Percentiles rank a stretch among this genome's conserved stretches.
These are phyloP conservation scores for Erannis defoliaria DNA, from an alignment of 2,888 invertebrate species.

Conservation along the genomic window DNA sequence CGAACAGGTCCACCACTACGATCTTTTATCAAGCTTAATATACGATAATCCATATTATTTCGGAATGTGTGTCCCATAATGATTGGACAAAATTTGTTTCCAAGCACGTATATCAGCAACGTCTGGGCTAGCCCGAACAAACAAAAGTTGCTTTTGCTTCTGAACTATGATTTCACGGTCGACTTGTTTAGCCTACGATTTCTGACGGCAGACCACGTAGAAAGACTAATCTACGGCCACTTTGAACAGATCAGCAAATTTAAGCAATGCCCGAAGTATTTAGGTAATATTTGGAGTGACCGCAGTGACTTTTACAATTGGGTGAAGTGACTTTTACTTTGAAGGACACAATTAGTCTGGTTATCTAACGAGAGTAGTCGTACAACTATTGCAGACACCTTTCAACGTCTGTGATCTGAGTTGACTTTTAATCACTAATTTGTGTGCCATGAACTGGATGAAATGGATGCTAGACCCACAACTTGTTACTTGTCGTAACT, in stretches of 20 bases:
- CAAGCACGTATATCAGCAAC: no score
- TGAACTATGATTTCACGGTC: neutral
- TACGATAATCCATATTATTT: no score
- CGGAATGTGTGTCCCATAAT: no score
- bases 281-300: neutral
- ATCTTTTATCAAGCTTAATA: no score
- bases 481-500: neutral
- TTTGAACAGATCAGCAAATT: neutral
- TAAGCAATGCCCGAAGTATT: neutral
- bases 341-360: neutral
- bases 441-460: neutral
- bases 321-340: constrained; percentile 5
- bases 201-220: neutral
- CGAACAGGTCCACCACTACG: no score
- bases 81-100: no score
- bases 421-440: neutral
- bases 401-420: neutral
- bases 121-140: neutral
- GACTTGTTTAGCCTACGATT: neutral
- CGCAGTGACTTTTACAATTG: constrained; percentile 2
- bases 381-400: neutral
- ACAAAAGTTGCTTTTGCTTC: no score
- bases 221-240: neutral
- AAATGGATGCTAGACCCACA: neutral
- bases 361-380: neutral